Base-by-base conservation (phyloP, 2,797 vertebrate genomes). In the Valencia hispanica region DNA sequence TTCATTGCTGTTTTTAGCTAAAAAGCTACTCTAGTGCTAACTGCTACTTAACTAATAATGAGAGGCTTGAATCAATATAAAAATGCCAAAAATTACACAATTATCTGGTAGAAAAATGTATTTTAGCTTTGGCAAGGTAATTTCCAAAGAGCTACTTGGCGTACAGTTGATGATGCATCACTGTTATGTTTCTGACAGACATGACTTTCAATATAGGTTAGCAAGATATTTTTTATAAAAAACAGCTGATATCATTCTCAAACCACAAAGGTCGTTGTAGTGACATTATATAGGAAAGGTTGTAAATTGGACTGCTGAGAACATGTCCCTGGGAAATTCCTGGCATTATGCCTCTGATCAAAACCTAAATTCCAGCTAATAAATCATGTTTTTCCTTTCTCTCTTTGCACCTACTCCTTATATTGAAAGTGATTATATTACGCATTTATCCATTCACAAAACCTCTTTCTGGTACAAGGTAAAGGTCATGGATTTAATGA, bases 401-500 rank as follows among this genome's bases (percentile, higher is more conserved):
- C 22, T 48, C 41, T 70, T 85, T 79, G 79, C 53, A 79, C 76
- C 71, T 50, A 17, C 43, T 70, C 2, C 65, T 82, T 70, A 34
- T 50, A 57, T 75, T 74, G 75, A 71, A 84, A 84, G 68, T 76
- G 36, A 74, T 70, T 83, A 65, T 75, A 77, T 82, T 87, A 41
- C 65, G 32, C 18, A 79, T 78, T 68, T 72, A 77, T 79, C 32
- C 51, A 0, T 81, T 77, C 61, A 79, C 50, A 73, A 73, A 84
- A 84, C 70, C 70, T 76, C 77, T 86, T 78, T 61, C 75, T 81
- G 74, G 79, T 68, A 86, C 66, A 68, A 34, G 51, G 83, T 68
- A 84, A 92, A 87, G 79, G 76, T 87, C 84, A 84, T 0, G 45
- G 59, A 85, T 84, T 78, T 86, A 84, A 88, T 80, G 36, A 86